phyloP scores from a whole-genome alignment of 2,888 invertebrate species.

The Lycocerus yunnanus region DNA sequence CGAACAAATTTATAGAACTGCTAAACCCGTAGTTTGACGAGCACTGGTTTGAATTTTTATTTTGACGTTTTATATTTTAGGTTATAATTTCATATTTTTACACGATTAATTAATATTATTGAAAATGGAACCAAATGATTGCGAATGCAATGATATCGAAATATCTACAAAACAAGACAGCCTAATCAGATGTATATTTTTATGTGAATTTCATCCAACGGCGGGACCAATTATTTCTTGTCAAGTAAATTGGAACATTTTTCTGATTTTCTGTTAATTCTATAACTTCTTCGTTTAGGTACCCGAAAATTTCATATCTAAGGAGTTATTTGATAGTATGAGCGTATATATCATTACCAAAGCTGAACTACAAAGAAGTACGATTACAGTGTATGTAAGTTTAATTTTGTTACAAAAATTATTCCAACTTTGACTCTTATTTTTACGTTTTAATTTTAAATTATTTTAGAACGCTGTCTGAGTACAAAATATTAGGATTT shows the following conservation, averaged over 20 bases:
- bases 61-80: background rate
- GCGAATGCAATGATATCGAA: constrained; percentile 1
- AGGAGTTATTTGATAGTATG: constrained; percentile 91
- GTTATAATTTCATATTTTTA: background rate
- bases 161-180: constrained; percentile 62
- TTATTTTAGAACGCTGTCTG: constrained; percentile 64
- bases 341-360: constrained; percentile 96
- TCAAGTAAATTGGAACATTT: constrained; percentile 63
- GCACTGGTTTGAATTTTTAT: background rate
- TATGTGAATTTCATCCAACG: constrained; percentile 77
- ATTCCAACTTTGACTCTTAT: background rate
- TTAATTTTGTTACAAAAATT: background rate
- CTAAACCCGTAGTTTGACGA: background rate
- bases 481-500: constrained; percentile 90
- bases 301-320: constrained; percentile 88
- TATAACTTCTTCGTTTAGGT: constrained; percentile 61
- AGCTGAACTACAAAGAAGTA: constrained; percentile 85
- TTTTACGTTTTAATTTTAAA: background rate
- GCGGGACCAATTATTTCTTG: constrained; percentile 85
- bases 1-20: background rate
- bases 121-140: background rate
- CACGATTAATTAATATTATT: background rate
- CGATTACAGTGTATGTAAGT: constrained; percentile 82
- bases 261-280: background rate
- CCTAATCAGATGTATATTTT: constrained; percentile 80